Percentiles rank a stretch among this genome's conserved stretches.
phyloP scores from a whole-genome alignment of 2,888 invertebrate species.

The Zele albiditarsus region DNA sequence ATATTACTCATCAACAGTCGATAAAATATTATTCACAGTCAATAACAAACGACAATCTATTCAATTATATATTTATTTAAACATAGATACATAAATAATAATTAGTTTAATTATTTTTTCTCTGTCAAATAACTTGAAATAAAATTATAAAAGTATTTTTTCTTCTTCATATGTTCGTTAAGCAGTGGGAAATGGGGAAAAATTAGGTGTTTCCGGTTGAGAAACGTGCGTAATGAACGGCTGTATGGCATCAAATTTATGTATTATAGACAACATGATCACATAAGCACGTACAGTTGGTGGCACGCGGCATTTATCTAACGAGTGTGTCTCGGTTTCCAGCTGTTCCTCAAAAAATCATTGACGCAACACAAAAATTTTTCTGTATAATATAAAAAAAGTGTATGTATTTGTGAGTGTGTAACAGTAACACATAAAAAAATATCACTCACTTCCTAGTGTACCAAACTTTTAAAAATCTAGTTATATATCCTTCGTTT shows the following conservation, averaged over 20 bases:
- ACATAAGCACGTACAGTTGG: background rate
- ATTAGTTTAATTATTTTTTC: constrained; percentile 42
- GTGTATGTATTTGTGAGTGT: background rate
- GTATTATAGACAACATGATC: constrained; percentile 1
- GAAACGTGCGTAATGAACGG: constrained; percentile 28
- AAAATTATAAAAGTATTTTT: constrained; percentile 22
- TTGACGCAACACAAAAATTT: constrained; percentile 11
- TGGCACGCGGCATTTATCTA: constrained; percentile 5
- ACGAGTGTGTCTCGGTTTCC: constrained; percentile 19
- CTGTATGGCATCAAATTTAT: constrained; percentile 39
- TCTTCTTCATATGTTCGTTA: background rate
- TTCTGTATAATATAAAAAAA: background rate
- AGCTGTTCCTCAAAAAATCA: constrained; percentile 41
- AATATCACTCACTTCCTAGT: background rate
- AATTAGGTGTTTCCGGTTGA: constrained; percentile 23
- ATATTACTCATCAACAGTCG: background rate
- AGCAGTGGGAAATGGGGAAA: background rate
- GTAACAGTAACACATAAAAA: background rate
- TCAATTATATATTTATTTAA: background rate
- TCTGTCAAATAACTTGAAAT: background rate
- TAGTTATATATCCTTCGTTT: background rate
- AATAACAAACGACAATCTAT: background rate
- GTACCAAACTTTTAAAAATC: background rate
- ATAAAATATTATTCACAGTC: background rate
- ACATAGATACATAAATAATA: background rate